Evolutionary conservation across 1,140 invertebrate species (phyloP).

Genomic region (Tigriopus japonicus): DNA sequence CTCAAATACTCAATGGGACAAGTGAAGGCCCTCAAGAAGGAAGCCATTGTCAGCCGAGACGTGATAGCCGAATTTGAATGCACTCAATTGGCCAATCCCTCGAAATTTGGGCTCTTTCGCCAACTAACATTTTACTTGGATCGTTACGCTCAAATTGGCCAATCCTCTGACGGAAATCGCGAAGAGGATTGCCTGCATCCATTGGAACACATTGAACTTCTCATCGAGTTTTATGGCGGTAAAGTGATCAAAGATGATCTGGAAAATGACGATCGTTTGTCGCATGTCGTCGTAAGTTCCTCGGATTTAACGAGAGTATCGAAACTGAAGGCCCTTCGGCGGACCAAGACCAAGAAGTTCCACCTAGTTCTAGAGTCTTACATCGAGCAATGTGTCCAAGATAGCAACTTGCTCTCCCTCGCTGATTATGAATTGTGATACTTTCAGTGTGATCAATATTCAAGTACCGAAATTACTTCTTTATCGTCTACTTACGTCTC

Average conservation of each 20-base stretch:
- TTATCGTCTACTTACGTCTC: no score
- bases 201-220: neutral
- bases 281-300: neutral
- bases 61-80: slow-evolving; percentile 6
- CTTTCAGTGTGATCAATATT: no score
- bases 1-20: neutral
- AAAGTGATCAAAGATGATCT: neutral
- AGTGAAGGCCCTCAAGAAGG: neutral
- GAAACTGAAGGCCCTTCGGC: neutral
- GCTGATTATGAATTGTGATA: no score
- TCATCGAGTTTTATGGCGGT: slow-evolving; percentile 5
- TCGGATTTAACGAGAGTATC: neutral
- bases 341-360: neutral
- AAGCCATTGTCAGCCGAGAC: neutral
- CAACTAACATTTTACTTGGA: neutral
- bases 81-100: neutral
- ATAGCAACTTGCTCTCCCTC: no score
- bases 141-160: neutral
- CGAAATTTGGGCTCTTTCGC: neutral
- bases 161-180: neutral
- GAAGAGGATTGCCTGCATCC: neutral
- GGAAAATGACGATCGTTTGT: neutral
- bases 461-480: no score
- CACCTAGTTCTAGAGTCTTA: no score
- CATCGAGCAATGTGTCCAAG: no score